Evolutionary conservation across 2,888 invertebrate species (phyloP), one percentile per base, ranked within the genome.

Genomic region (Dinocampus coccinellae): DNA sequence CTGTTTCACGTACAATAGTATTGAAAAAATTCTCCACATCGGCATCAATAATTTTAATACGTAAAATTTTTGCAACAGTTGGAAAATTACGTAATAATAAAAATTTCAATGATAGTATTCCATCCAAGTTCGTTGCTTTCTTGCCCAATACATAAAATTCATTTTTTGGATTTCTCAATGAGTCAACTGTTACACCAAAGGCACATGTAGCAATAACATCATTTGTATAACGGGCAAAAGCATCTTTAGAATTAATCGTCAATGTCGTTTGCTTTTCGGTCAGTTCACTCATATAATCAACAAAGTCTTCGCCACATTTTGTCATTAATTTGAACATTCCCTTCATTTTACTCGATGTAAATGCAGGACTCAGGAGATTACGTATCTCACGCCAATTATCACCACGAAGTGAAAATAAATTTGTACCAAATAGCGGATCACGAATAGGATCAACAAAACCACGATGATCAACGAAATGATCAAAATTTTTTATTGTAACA

Each of bases 321-420:
- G 77, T 75, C 76, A 91, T 90, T 68, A 90, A 84, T 0, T 88
- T 88, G 79, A 90, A 86, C 89, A 91, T 90, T 2, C 82, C 77
- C 52, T 88, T 88, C 89, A 91, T 90, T 82, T 91, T 91, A 64
- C 90, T 89, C 6, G 89, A 86, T 0, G 91, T 91, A 81, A 91
- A 91, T 0, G 90, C 89, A 0, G 91, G 91, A 24, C 89, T 90
- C 24, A 91, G 76, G 0, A 89, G 87, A 0, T 84, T 82, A 22
- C 91, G 82, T 88, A 90, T 88, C 3, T 89, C 87, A 0, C 88
- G 86, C 90, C 90, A 90, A 81, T 78, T 87, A 0, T 90, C 87
- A 10, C 89, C 90, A 1, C 68, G 71, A 0, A 83, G 61, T 0
- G 73, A 74, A 47, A 83, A 79, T 0, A 83, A 64, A 33, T 79